Evolutionary conservation across 1,140 invertebrate species (phyloP), one percentile per base, ranked within the genome.

Genomic region (Trachymyrmex septentrionalis): DNA sequence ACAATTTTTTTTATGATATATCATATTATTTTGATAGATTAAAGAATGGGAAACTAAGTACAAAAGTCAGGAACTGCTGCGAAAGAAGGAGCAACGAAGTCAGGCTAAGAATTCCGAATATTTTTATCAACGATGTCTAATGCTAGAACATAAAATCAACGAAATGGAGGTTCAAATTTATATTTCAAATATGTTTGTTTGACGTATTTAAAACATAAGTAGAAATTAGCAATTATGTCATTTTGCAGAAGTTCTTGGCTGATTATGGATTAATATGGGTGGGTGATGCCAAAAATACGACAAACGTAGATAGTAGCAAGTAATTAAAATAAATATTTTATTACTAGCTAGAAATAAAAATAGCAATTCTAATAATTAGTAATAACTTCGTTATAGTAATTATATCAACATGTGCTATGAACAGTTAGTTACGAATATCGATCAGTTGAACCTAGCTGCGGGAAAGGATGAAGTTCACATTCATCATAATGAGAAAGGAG

Each of bases 241-340:
- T 71, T 50, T 38, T 85, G 9, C 34, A 95, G 93, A 93, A 91
- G 69, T 95, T 94, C 85, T 88, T 95, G 16, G 64, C 88, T n/a
- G 93, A 95, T 86, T 94, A 94, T 63, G 94, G 93, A 55, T 64
- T 95, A 27, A 86, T 92, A 19, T 95, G 94, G 94, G 87, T 95
- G n/a, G 93, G 92, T 24, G 88, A 92, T 50, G 82, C 71, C 19
- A 86, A 75, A 44, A 27, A 30, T 19, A 7, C 59, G 7, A 85
- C 19, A 59, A 78, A 50, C 19, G 19, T 61, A 9, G 82, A 89
- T 27, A 14, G 34, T 21, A 71, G 48, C 53, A 88, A 92, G 92
- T 93, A 92, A 92, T 59, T 88, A 57, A 44, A 85, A 44, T 78
- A 82, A 78, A 76, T 53, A 64, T 87, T 24, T 50, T 48, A 12